Conservation (phyloP, 2,888 invertebrate species). For the Calameuta idolon region DNA sequence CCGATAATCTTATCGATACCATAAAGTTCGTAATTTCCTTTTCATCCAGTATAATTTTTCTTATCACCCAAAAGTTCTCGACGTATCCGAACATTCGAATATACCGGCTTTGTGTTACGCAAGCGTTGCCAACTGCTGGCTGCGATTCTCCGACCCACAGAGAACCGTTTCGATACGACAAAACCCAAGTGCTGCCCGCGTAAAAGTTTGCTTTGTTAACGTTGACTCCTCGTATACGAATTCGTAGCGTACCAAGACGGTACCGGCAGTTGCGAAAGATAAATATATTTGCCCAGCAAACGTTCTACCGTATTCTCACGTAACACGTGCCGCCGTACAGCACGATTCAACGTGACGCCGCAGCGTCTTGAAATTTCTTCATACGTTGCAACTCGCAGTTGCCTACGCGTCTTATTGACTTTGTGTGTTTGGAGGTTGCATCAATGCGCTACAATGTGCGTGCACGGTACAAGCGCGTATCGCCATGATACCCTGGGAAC, state of each 20-base stretch:
- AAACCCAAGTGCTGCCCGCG: not conserved
- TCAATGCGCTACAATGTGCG: not conserved
- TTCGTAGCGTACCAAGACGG: not conserved
- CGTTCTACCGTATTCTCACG: not conserved
- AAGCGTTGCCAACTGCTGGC: not conserved
- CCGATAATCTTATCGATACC: slow-evolving; percentile 13
- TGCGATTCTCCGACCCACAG: not conserved
- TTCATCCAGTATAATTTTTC: not conserved
- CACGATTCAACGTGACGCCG: not conserved
- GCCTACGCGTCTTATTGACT: too few species aligned
- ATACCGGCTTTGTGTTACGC: not conserved
- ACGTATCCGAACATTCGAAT: not conserved
- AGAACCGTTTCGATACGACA: not conserved
- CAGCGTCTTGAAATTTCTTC: not conserved
- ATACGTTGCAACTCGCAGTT: not conserved
- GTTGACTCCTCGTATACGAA: not conserved
- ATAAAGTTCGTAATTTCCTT: not conserved
- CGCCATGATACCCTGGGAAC: not conserved
- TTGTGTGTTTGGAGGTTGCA: too few species aligned
- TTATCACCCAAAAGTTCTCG: not conserved
- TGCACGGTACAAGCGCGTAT: not conserved
- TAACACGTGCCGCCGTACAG: not conserved
- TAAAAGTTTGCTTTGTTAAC: not conserved
- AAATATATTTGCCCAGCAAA: not conserved
- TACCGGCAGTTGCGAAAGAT: not conserved